Evolutionary conservation across 2,113 vertebrate genomes (phyloP).

Genomic region (Ia io): DNA sequence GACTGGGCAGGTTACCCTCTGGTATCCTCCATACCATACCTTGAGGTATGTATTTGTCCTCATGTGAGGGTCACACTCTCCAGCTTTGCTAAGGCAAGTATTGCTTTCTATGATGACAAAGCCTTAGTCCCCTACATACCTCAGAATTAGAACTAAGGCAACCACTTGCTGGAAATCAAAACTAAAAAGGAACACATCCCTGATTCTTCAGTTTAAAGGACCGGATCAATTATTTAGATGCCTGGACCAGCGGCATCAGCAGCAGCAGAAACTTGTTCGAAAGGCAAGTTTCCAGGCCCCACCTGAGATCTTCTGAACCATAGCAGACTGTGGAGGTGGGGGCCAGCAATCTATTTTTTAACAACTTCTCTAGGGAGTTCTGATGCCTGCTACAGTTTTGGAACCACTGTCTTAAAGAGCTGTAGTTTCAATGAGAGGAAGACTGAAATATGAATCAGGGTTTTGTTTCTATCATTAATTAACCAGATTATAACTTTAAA

Average conservation of each 20-base stretch:
- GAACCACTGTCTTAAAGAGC: background rate
- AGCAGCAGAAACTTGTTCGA: background rate
- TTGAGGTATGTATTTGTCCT: background rate
- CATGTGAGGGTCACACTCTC: background rate
- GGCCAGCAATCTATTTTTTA: background rate
- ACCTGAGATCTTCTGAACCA: background rate
- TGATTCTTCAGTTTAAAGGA: background rate
- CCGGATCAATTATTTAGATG: background rate
- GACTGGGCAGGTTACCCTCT: background rate
- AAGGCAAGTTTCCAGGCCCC: background rate
- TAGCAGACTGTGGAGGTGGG: background rate
- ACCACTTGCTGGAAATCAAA: background rate
- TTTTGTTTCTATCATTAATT: background rate
- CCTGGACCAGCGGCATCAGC: too few species aligned
- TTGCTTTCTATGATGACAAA: background rate
- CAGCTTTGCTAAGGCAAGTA: background rate
- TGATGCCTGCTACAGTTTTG: background rate
- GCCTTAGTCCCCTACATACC: background rate
- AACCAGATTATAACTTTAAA: background rate
- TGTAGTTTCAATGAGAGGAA: background rate
- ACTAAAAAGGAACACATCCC: background rate
- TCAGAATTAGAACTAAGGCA: background rate
- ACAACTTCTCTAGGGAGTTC: background rate
- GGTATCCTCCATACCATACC: accelerated
- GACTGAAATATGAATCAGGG: background rate